Evolutionary conservation across 2,797 vertebrate species (phyloP).

Genomic region (Coccyzus lansbergi): DNA sequence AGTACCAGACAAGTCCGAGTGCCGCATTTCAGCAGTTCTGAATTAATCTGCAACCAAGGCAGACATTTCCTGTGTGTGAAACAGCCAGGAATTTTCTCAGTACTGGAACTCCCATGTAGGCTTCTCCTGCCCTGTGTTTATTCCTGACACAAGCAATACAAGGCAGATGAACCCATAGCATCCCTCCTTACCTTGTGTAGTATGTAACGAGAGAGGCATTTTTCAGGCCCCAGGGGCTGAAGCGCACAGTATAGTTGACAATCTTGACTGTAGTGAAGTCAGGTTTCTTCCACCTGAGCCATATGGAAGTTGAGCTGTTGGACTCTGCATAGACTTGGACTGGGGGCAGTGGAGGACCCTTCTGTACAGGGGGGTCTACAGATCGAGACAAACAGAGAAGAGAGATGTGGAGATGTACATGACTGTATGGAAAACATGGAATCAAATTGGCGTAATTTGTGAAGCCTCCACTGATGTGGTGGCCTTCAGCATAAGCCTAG

Average conservation of each 20-base stretch:
- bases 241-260: conserved; percentile 95
- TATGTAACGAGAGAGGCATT: conserved; percentile 94
- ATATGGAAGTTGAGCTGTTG: conserved; percentile 94
- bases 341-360: conserved; percentile 88
- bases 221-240: conserved; percentile 91
- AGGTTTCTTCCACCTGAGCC: conserved; percentile 94
- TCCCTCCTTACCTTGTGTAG: conserved; percentile 86
- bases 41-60: neutral
- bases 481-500: neutral
- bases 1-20: neutral
- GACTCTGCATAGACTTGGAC: conserved; percentile 88
- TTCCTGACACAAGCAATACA: accelerated
- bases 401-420: neutral
- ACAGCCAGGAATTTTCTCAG: neutral
- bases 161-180: neutral
- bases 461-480: neutral
- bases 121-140: neutral
- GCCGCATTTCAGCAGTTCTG: neutral
- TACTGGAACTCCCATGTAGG: neutral
- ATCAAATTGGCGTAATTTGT: neutral
- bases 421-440: neutral
- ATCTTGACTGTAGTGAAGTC: conserved; percentile 90
- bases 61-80: neutral
- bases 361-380: conserved; percentile 77
- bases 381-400: neutral